A percentile compares a stretch with the other conserved stretches of the same genome.
These are phyloP conservation scores for Sebastes steindachneri DNA, from an alignment of 2,797 vertebrate species.

Conservation along the genomic window DNA sequence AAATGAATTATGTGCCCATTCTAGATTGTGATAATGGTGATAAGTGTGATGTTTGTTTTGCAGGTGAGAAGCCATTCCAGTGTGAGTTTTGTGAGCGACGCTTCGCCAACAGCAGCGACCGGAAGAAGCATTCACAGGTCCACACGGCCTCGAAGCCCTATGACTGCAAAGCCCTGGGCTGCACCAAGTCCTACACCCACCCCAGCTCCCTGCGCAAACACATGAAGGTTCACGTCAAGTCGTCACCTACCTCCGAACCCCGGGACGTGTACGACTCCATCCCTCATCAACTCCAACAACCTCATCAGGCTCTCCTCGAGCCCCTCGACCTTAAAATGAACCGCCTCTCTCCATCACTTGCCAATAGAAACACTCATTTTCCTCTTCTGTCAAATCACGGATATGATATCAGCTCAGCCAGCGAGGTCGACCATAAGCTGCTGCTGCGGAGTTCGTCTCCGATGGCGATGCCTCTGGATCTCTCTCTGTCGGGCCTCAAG, in stretches of 20 bases:
- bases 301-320: slow-evolving; percentile 66
- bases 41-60: slow-evolving; percentile 55
- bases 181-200: slow-evolving; percentile 96
- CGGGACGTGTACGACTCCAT: slow-evolving; percentile 82
- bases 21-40: not conserved
- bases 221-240: slow-evolving; percentile 98
- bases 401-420: slow-evolving; percentile 42
- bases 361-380: slow-evolving; percentile 47
- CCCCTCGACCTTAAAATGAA: slow-evolving; percentile 80
- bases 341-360: slow-evolving; percentile 59
- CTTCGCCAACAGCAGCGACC: slow-evolving; percentile 98
- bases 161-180: slow-evolving; percentile 96
- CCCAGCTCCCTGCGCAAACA: slow-evolving; percentile 96
- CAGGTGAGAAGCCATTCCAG: slow-evolving; percentile 99
- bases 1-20: not conserved
- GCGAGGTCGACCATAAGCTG: slow-evolving; percentile 61
- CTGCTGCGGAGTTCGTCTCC: slow-evolving; percentile 74
- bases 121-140: slow-evolving; percentile 98
- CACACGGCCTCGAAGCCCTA: slow-evolving; percentile 98
- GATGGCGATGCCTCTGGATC: slow-evolving; percentile 73
- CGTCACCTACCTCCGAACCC: slow-evolving; percentile 88
- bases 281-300: slow-evolving; percentile 62
- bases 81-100: slow-evolving; percentile 98
- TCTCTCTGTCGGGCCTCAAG: slow-evolving; percentile 77
- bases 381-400: slow-evolving; percentile 56